phyloP scores from a whole-genome alignment of 1,140 invertebrate genomes.

The Drosophila leontia region DNA sequence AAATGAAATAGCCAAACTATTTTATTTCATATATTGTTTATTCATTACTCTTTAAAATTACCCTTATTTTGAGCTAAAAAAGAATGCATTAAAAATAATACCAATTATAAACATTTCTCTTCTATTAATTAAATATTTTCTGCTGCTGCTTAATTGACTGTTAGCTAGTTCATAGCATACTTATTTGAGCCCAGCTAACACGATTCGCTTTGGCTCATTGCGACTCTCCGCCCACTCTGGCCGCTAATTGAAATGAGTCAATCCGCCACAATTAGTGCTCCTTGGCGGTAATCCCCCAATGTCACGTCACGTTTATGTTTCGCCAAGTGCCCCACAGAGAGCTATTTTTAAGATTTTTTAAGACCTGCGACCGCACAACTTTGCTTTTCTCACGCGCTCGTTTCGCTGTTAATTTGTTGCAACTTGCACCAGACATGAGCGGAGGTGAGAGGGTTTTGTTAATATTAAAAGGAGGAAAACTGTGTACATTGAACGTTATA shows the following conservation, averaged over 20 bases:
- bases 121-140: background rate
- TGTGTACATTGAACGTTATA: background rate
- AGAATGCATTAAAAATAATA: background rate
- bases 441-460: background rate
- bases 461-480: background rate
- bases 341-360: conserved; percentile 50
- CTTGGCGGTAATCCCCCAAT: conserved; percentile 45
- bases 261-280: conserved; percentile 20
- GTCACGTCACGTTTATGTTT: conserved; percentile 40
- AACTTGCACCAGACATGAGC: conserved; percentile 43
- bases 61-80: no score
- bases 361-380: conserved; percentile 52
- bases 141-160: background rate
- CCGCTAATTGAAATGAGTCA: conserved; percentile 32
- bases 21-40: no score
- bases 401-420: conserved; percentile 71
- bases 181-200: conserved; percentile 29
- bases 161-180: conserved; percentile 44
- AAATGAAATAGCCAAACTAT: no score
- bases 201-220: background rate
- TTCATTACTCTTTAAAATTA: no score
- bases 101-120: background rate
- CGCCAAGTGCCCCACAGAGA: conserved; percentile 21
- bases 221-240: conserved; percentile 3
- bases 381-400: conserved; percentile 77